Evolutionary conservation across 2,888 invertebrate species (phyloP).

Genomic region (Pterostichus madidus): DNA sequence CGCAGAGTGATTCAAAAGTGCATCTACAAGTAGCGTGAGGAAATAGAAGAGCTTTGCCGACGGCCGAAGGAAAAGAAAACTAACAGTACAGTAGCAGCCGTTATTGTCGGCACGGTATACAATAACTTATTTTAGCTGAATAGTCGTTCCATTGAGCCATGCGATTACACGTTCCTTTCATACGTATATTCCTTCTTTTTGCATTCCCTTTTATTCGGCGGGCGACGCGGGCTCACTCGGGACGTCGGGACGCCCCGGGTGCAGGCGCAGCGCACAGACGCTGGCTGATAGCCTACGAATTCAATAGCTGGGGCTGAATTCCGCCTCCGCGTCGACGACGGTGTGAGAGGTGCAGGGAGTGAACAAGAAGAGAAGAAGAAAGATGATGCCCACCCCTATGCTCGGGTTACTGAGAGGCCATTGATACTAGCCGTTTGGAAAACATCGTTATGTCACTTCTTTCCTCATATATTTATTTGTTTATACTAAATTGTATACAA

Average conservation of each 20-base stretch:
- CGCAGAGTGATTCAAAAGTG: constrained; percentile 1
- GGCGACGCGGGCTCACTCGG: constrained; percentile 32
- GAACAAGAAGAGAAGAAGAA: constrained; percentile 50
- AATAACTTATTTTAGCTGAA: constrained; percentile 67
- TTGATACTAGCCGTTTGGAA: constrained; percentile 51
- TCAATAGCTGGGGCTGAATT: constrained; percentile 48
- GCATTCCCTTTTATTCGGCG: constrained; percentile 62
- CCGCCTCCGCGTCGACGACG: constrained; percentile 6
- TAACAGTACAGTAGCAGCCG: constrained; percentile 14
- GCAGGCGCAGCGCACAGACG: constrained; percentile 19
- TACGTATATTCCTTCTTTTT: constrained; percentile 63
- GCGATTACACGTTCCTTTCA: constrained; percentile 66
- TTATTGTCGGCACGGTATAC: constrained; percentile 60
- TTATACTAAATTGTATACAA: no score
- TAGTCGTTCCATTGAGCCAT: constrained; percentile 65
- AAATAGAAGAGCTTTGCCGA: neutral
- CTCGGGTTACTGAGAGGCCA: constrained; percentile 50
- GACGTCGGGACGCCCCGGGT: constrained; percentile 38
- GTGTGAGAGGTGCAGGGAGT: neutral
- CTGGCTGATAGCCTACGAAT: constrained; percentile 55
- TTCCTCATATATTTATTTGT: constrained; percentile 1
- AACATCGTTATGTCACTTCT: constrained; percentile 35
- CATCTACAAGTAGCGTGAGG: neutral
- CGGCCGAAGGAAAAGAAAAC: neutral
- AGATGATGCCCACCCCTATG: constrained; percentile 54